A percentile compares a stretch with the other conserved stretches of the same genome.
These are phyloP conservation scores for Sarcophaga carnaria DNA, from an alignment of 2,888 invertebrate species.

Conservation along the genomic window DNA sequence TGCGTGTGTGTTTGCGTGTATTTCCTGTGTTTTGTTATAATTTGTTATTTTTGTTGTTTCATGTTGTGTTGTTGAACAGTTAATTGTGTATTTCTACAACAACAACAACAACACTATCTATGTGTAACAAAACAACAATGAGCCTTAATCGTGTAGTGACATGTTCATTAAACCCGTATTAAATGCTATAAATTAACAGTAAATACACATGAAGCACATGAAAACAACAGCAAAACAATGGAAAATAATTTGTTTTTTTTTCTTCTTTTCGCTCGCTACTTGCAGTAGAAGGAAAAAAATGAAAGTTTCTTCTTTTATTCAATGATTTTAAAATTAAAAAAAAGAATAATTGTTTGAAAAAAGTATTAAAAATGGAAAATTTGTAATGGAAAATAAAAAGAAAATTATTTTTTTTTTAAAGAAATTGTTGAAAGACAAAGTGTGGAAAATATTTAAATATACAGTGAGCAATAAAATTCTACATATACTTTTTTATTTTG, in stretches of 20 bases:
- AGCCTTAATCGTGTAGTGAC: slow-evolving; percentile 28
- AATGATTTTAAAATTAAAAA: too few relatives aligned
- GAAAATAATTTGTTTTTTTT: slow-evolving; percentile 35
- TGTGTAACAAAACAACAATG: slow-evolving; percentile 42
- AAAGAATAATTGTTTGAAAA: too few relatives aligned
- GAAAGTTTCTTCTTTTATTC: background rate
- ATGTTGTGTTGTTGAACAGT: slow-evolving; percentile 35
- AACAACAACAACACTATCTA: background rate
- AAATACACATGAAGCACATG: too few relatives aligned
- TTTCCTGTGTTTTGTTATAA: slow-evolving; percentile 60
- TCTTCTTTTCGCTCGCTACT: too few relatives aligned
- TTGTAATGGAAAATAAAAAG: too few relatives aligned
- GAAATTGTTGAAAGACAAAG: too few relatives aligned
- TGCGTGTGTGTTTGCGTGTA: background rate
- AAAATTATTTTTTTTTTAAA: too few relatives aligned
- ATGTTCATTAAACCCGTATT: slow-evolving; percentile 44
- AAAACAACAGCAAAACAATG: slow-evolving; percentile 2
- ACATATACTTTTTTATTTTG: too few relatives aligned
- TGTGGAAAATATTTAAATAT: too few relatives aligned
- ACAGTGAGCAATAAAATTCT: too few relatives aligned
- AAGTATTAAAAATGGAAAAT: too few relatives aligned
- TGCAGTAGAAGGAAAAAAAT: slow-evolving; percentile 11
- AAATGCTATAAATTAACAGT: background rate
- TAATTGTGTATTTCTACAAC: slow-evolving; percentile 25
- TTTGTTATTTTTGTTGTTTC: background rate